Evolutionary conservation across 2,888 invertebrate genomes (phyloP).

Genomic region (Pedicia rivosa): DNA sequence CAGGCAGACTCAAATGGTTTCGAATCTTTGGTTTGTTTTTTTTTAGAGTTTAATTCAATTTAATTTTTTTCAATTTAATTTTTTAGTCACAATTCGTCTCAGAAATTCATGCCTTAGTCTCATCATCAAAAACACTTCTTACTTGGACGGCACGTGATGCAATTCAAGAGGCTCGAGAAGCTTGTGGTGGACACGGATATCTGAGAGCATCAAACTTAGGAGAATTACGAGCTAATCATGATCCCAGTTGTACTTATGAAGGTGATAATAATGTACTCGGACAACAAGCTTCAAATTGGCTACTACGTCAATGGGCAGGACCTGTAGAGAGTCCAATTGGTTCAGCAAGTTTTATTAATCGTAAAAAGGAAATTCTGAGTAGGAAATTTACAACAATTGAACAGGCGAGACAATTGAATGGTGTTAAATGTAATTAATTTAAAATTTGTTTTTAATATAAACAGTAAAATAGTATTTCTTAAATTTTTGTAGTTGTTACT

Average conservation of each 20-base stretch:
- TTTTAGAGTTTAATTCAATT: not conserved
- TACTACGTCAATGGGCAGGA: constrained; percentile 48
- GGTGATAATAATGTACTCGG: constrained; percentile 87
- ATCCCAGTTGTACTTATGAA: constrained; percentile 83
- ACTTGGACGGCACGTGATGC: constrained; percentile 63
- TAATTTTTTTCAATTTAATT: constrained; percentile 1
- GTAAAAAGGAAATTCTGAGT: constrained; percentile 33
- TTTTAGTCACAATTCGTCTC: constrained; percentile 31
- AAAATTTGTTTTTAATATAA: not conserved
- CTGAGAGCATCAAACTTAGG: constrained; percentile 62
- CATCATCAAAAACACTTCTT: constrained; percentile 46
- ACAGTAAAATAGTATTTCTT: not conserved
- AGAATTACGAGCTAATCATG: constrained; percentile 69
- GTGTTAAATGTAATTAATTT: constrained; percentile 22
- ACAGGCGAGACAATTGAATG: constrained; percentile 11
- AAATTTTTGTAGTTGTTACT: constrained; percentile 43
- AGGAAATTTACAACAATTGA: constrained; percentile 5
- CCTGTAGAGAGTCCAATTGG: constrained; percentile 48
- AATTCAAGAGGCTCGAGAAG: constrained; percentile 70
- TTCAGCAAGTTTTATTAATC: constrained; percentile 49
- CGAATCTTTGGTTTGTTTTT: constrained; percentile 22
- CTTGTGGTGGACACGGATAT: constrained; percentile 80
- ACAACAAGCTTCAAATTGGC: constrained; percentile 82
- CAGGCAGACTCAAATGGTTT: constrained; percentile 29
- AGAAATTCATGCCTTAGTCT: constrained; percentile 49